phyloP scores from a whole-genome alignment of 2,113 vertebrate genomes.

The Chiloscyllium plagiosum region DNA sequence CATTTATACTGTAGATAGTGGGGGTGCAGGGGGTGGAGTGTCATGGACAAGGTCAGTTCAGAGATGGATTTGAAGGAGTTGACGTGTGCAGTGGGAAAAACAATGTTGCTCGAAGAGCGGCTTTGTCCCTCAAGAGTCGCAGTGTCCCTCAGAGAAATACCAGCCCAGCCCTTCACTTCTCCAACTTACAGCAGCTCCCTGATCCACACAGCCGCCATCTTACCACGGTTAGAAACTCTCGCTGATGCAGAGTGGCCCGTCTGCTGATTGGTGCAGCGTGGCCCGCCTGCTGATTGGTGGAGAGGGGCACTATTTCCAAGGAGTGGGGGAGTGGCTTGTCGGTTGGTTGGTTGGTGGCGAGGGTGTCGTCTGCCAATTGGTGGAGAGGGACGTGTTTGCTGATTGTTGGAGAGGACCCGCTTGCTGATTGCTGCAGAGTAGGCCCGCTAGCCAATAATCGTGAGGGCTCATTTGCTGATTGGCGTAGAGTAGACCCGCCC shows the following conservation, averaged over 20 bases:
- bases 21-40: no score
- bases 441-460: background rate
- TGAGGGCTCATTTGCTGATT: background rate
- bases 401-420: background rate
- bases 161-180: background rate
- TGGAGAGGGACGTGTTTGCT: background rate
- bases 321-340: no score
- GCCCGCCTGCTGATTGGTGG: background rate
- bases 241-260: background rate
- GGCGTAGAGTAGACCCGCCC: background rate
- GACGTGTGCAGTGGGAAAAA: background rate
- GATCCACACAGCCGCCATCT: background rate
- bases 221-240: background rate
- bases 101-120: background rate
- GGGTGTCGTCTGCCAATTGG: background rate
- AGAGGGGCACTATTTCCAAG: no score
- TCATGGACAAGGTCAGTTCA: no score
- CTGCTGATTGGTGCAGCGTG: background rate
- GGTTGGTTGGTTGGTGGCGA: no score
- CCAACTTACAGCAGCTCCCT: background rate
- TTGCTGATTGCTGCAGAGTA: background rate
- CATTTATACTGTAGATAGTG: no score
- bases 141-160: no score
- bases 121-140: no score
- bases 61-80: background rate